Evolutionary conservation across 2,888 invertebrate species (phyloP).

Genomic region (Spodoptera picta): DNA sequence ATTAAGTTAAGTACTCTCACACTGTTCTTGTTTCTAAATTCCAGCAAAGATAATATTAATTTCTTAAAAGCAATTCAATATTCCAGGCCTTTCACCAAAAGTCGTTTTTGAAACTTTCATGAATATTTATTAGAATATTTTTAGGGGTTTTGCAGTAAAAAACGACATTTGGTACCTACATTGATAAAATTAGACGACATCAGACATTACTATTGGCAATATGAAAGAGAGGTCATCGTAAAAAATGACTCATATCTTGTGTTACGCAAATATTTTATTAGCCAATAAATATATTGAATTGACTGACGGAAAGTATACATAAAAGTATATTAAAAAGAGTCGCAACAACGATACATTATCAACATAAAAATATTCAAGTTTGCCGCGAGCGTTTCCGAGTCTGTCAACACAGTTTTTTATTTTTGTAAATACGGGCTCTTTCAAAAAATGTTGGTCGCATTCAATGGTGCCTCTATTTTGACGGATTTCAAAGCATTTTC

Average conservation of each 20-base stretch:
- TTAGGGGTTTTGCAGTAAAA: no score
- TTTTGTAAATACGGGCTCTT: slow-evolving; percentile 18
- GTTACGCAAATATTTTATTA: slow-evolving; percentile 29
- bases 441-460: slow-evolving; percentile 30
- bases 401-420: slow-evolving; percentile 17
- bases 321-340: neutral
- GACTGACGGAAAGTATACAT: neutral
- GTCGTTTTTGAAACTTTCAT: no score
- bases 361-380: slow-evolving; percentile 8
- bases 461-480: slow-evolving; percentile 25
- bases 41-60: no score
- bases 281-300: slow-evolving; percentile 15
- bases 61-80: no score
- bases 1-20: no score
- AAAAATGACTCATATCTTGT: slow-evolving; percentile 11
- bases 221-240: slow-evolving; percentile 11
- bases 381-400: slow-evolving; percentile 24
- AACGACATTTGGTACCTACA: no score
- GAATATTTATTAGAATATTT: no score
- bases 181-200: no score
- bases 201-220: neutral
- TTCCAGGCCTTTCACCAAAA: no score
- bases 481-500: slow-evolving; percentile 36
- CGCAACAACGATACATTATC: no score
- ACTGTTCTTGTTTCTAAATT: no score